Evolutionary conservation across 2,113 vertebrate species (phyloP).

Genomic region (Ictidomys tridecemlineatus): DNA sequence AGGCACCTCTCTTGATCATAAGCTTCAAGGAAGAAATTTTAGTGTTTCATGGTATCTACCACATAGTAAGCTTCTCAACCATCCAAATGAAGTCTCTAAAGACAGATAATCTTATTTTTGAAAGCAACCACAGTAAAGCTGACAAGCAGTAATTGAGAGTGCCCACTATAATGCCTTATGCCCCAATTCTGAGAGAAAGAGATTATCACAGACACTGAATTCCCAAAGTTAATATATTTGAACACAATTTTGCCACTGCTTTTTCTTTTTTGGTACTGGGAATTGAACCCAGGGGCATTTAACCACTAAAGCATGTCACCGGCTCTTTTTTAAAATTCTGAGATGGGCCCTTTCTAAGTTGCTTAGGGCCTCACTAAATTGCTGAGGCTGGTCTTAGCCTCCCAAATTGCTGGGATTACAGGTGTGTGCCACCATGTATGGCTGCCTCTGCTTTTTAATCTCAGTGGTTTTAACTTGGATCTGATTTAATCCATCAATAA

Average conservation of each 20-base stretch:
- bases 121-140: background rate
- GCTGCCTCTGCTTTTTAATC: background rate
- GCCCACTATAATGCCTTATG: background rate
- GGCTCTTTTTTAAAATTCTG: no score
- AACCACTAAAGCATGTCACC: no score
- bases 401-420: no score
- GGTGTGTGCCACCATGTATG: no score
- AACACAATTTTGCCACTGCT: background rate
- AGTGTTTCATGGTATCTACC: background rate
- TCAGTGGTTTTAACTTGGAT: background rate
- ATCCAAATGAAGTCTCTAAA: background rate
- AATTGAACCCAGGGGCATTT: no score
- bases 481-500: slow-evolving; percentile 15
- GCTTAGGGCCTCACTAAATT: no score
- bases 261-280: no score
- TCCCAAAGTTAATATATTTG: background rate
- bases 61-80: background rate
- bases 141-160: background rate
- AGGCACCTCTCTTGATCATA: background rate
- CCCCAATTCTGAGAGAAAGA: background rate
- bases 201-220: background rate
- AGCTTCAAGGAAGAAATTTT: background rate
- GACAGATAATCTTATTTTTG: background rate
- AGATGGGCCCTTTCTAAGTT: no score
- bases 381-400: no score